Conservation (phyloP, 2,888 invertebrate genomes). For the Macroteleia sp. region DNA sequence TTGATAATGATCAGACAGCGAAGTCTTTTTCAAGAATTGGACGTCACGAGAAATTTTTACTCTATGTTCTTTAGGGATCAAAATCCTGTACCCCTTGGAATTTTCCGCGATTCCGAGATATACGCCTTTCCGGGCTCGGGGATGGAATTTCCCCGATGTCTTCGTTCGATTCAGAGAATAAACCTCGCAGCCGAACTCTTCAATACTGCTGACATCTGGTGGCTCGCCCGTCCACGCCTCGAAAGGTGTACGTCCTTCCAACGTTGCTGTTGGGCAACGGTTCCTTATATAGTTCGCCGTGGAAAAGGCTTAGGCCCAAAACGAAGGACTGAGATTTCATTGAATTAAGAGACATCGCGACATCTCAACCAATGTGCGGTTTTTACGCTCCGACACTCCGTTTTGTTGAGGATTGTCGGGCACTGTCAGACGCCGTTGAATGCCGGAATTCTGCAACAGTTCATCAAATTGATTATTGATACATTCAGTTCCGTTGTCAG, state of each 20-base stretch:
- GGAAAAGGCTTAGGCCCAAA: constrained; percentile 69
- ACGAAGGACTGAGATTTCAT: constrained; percentile 56
- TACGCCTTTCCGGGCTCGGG: constrained; percentile 4
- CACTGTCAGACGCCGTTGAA: constrained; percentile 63
- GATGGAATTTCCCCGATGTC: constrained; percentile 55
- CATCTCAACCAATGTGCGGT: constrained; percentile 27
- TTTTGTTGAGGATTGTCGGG: constrained; percentile 72
- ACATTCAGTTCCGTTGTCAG: constrained; percentile 64
- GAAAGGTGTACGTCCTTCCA: constrained; percentile 47
- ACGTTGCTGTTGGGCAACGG: constrained; percentile 47
- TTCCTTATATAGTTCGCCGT: constrained; percentile 51
- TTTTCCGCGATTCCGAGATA: constrained; percentile 9
- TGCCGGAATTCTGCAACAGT: constrained; percentile 64
- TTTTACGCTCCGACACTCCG: constrained; percentile 60
- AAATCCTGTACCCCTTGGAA: constrained; percentile 15
- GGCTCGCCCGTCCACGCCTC: constrained; percentile 47
- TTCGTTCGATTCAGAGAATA: constrained; percentile 42
- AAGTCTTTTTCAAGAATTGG: constrained; percentile 15
- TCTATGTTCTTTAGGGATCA: constrained; percentile 25
- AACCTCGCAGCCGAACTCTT: constrained; percentile 51
- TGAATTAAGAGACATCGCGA: constrained; percentile 55
- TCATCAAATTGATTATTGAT: constrained; percentile 44
- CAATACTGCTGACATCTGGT: constrained; percentile 37
- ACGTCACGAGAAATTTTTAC: constrained; percentile 30
- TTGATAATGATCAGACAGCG: background rate